These are phyloP conservation scores for Synchiropus splendidus DNA, from an alignment of 2,113 vertebrate species.

Conservation along the genomic window DNA sequence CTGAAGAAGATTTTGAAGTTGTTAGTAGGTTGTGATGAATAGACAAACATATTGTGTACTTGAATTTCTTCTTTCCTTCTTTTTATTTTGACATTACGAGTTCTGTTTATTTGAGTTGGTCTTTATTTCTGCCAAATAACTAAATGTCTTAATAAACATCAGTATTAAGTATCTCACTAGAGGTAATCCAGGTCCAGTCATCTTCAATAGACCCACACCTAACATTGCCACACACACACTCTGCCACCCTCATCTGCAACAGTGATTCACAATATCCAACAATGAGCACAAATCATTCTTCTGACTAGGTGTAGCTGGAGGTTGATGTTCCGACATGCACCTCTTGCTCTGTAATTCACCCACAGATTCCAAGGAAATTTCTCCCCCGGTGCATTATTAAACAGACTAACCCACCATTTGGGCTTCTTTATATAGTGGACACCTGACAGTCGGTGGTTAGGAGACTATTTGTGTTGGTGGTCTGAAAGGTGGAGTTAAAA, in stretches of 20 bases:
- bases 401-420: conserved; percentile 47
- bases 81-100: too few relatives aligned
- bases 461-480: neutral
- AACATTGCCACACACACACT: conserved; percentile 15
- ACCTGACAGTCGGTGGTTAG: too few relatives aligned
- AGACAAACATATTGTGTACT: too few relatives aligned
- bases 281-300: conserved; percentile 28
- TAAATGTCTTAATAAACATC: too few relatives aligned
- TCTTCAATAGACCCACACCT: conserved; percentile 1
- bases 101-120: too few relatives aligned
- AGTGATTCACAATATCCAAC: conserved; percentile 26
- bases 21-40: too few relatives aligned
- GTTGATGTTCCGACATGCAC: conserved; percentile 39
- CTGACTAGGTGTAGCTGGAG: conserved; percentile 17
- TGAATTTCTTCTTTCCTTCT: too few relatives aligned
- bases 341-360: conserved; percentile 40
- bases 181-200: conserved; percentile 4
- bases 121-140: too few relatives aligned
- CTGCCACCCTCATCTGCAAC: conserved; percentile 1
- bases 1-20: too few relatives aligned
- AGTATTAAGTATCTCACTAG: too few relatives aligned
- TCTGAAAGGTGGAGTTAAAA: too few relatives aligned
- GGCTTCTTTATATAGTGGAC: conserved; percentile 10
- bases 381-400: conserved; percentile 54
- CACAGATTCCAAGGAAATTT: conserved; percentile 31